A percentile compares a stretch with the other conserved stretches of the same genome.
Evolutionary conservation across 2,797 vertebrate genomes (phyloP).

Genomic region (Chelidonichthys spinosus): DNA sequence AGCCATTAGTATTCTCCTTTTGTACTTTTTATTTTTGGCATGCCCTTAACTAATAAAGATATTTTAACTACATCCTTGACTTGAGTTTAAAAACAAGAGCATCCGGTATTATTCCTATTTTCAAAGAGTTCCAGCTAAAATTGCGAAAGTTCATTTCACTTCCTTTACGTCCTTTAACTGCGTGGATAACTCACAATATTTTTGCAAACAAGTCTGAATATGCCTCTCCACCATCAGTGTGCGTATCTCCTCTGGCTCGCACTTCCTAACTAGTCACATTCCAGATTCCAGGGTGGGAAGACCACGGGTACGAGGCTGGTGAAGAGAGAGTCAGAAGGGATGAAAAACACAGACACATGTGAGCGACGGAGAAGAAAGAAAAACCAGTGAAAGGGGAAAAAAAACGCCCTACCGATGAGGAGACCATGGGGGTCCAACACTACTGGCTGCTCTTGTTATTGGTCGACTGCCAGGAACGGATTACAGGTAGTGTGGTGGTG

Average conservation of each 20-base stretch:
- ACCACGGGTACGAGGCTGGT: conserved; percentile 39
- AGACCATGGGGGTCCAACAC: conserved; percentile 60
- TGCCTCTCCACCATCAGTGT: conserved; percentile 49
- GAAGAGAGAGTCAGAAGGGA: conserved; percentile 28
- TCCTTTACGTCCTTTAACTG: conserved; percentile 11
- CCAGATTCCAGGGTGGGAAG: conserved; percentile 71
- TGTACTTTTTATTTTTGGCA: no score
- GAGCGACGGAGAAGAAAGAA: conserved; percentile 23
- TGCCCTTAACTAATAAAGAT: no score
- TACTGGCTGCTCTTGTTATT: conserved; percentile 73
- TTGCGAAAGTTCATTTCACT: no score
- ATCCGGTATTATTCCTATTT: background rate
- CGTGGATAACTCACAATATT: conserved; percentile 17
- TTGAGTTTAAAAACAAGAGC: no score
- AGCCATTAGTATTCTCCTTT: no score
- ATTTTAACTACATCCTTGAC: no score
- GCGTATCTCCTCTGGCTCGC: conserved; percentile 49
- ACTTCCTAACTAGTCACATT: conserved; percentile 62
- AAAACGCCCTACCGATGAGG: conserved; percentile 33
- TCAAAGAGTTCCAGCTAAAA: no score
- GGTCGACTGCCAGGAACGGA: conserved; percentile 44
- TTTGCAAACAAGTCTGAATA: conserved; percentile 79
- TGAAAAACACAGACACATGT: conserved; percentile 30
- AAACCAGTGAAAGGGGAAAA: conserved; percentile 14
- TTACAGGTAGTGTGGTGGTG: conserved; percentile 69